Evolutionary conservation across 2,797 vertebrate species (phyloP).

Genomic region (Arrhamphus sclerolepis): DNA sequence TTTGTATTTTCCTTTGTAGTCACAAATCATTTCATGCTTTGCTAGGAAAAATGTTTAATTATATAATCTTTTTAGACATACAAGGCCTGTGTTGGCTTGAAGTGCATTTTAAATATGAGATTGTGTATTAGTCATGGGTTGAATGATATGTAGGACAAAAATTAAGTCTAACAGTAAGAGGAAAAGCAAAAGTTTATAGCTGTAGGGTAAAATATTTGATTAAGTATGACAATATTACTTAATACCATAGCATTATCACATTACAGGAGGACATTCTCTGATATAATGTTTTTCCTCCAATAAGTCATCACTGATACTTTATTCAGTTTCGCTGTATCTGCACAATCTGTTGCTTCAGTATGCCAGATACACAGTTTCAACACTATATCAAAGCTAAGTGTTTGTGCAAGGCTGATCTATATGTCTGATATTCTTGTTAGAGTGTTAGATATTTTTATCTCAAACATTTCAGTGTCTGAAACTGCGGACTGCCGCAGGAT

Average conservation of each 20-base stretch:
- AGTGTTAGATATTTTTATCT: background rate
- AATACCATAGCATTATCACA: too few species aligned
- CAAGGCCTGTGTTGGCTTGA: background rate
- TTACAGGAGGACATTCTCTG: too few species aligned
- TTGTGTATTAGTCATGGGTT: conserved; percentile 8
- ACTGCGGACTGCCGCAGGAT: too few species aligned
- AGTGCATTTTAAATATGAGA: background rate
- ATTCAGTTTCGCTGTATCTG: too few species aligned
- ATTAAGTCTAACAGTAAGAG: background rate
- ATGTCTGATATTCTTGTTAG: background rate
- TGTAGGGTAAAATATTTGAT: too few species aligned
- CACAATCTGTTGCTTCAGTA: too few species aligned
- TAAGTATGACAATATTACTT: too few species aligned
- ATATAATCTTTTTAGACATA: background rate
- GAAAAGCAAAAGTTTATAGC: too few species aligned
- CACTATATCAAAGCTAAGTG: background rate
- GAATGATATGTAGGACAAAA: background rate
- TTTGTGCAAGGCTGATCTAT: background rate
- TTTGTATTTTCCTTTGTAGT: conserved; percentile 1
- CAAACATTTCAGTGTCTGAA: too few species aligned
- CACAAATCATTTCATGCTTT: conserved; percentile 13
- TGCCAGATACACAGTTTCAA: background rate
- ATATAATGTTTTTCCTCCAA: background rate
- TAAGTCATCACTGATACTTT: background rate
- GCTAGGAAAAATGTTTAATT: conserved; percentile 3